phyloP scores from a whole-genome alignment of 2,888 invertebrate species.

The Nomada ferruginata region DNA sequence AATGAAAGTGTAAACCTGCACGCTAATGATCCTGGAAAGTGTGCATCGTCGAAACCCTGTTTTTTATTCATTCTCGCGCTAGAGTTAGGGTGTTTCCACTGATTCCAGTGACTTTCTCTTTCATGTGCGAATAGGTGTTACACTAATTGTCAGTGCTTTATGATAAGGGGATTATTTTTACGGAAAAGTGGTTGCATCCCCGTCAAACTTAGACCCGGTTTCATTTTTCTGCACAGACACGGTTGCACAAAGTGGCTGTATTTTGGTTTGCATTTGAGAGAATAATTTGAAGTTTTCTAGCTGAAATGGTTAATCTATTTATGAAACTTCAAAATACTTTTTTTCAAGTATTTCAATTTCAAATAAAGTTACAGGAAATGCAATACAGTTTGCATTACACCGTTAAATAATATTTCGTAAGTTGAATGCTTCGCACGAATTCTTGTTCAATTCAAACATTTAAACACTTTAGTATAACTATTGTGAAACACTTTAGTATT shows the following conservation, averaged over 20 bases:
- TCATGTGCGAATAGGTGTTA: neutral
- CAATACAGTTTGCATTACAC: slow-evolving; percentile 21
- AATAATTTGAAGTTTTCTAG: neutral
- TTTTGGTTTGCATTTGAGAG: neutral
- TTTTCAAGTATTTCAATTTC: neutral
- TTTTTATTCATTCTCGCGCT: neutral
- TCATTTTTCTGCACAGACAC: too few relatives aligned
- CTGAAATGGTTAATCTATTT: too few relatives aligned
- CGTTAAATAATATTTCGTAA: neutral
- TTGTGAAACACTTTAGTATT: neutral
- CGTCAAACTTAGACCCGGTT: neutral
- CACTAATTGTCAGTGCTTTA: too few relatives aligned
- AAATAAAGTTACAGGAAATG: neutral
- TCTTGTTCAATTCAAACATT: neutral
- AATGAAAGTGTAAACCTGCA: slow-evolving; percentile 50
- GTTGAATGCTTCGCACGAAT: neutral
- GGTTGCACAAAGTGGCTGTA: too few relatives aligned
- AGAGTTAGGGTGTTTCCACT: neutral
- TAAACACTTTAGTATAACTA: neutral
- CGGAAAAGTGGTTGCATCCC: neutral
- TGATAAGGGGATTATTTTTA: neutral
- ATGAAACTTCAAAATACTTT: too few relatives aligned
- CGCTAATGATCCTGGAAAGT: slow-evolving; percentile 50
- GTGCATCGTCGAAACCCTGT: slow-evolving; percentile 11
- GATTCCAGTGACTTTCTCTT: neutral